phyloP scores from a whole-genome alignment of 1,140 invertebrate species.

The Bilobella aurantiaca region DNA sequence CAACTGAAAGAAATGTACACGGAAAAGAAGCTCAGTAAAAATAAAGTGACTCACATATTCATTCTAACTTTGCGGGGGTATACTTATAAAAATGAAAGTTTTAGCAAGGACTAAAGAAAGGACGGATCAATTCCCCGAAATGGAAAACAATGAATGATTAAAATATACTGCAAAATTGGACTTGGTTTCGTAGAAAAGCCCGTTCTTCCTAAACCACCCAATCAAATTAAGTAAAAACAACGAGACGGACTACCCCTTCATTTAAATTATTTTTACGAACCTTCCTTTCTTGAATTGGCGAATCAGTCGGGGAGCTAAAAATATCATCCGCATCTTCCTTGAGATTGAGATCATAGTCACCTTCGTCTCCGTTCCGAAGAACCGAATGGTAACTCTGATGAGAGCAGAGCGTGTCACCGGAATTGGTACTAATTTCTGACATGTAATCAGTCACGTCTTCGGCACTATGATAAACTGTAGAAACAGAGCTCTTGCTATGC shows the following conservation, averaged over 20 bases:
- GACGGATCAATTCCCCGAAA: too few species aligned
- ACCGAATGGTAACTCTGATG: conserved; percentile 33
- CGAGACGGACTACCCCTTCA: background rate
- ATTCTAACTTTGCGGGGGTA: too few species aligned
- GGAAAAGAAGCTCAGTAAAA: too few species aligned
- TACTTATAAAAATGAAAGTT: too few species aligned
- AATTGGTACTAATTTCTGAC: conserved; percentile 25
- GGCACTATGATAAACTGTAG: conserved; percentile 32
- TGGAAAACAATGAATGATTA: too few species aligned
- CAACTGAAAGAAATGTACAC: too few species aligned
- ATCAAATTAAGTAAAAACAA: conserved; percentile 32
- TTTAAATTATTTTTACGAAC: conserved; percentile 35
- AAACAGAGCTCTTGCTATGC: conserved; percentile 29
- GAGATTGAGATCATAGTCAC: too few species aligned
- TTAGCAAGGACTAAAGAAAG: too few species aligned
- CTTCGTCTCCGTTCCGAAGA: conserved; percentile 31
- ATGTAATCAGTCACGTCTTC: conserved; percentile 32
- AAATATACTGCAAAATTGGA: too few species aligned
- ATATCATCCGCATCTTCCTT: conserved; percentile 50
- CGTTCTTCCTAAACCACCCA: too few species aligned
- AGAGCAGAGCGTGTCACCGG: conserved; percentile 19
- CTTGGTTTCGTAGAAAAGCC: too few species aligned
- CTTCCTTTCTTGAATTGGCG: conserved; percentile 55
- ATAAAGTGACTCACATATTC: too few species aligned
- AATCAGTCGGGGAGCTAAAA: conserved; percentile 48